Conservation (phyloP, 2,797 vertebrate genomes). For the Glyptemys insculpta region DNA sequence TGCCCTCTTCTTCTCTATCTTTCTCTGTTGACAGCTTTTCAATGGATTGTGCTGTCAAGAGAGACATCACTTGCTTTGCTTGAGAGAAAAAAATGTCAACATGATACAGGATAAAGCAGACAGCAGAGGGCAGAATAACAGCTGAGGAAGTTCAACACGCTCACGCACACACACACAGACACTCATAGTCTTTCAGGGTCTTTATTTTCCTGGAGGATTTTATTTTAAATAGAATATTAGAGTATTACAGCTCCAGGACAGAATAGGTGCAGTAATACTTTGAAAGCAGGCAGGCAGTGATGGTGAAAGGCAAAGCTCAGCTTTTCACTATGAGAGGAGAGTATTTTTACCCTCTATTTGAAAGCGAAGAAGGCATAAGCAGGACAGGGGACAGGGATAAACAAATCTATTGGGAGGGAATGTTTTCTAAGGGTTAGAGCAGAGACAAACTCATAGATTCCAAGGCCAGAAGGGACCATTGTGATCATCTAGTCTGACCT, state of each 20-base stretch:
- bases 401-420: neutral
- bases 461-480: too few species aligned
- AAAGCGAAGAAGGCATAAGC: neutral
- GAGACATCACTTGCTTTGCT: constrained; percentile 43
- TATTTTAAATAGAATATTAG: constrained; percentile 37
- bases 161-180: neutral
- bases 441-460: neutral
- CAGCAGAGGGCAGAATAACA: constrained; percentile 11
- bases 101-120: constrained; percentile 37
- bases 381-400: neutral
- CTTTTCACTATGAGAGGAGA: neutral
- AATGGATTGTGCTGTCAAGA: neutral
- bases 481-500: too few species aligned
- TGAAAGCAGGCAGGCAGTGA: constrained; percentile 34
- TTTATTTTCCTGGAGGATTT: constrained; percentile 19
- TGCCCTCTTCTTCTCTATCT: neutral
- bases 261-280: constrained; percentile 9
- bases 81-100: constrained; percentile 41
- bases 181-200: neutral
- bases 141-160: neutral
- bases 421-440: neutral
- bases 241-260: constrained; percentile 56
- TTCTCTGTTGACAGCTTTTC: constrained; percentile 39
- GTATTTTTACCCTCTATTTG: constrained; percentile 37
- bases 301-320: constrained; percentile 30